Evolutionary conservation across 1,140 invertebrate species (phyloP).

Genomic region (Drosophila dunni): DNA sequence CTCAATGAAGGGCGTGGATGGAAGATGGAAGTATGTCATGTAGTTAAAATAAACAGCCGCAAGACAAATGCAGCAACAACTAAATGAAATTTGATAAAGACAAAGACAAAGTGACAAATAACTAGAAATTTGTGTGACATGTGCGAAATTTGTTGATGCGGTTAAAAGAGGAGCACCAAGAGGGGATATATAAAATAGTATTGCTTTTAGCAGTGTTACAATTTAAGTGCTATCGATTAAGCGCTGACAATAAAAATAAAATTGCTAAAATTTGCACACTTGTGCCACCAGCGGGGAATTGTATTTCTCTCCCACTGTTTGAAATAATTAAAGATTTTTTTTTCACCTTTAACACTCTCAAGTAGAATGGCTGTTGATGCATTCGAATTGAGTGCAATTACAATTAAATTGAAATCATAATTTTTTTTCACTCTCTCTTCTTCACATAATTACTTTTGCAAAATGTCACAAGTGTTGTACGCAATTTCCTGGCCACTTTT

Average conservation of each 20-base stretch:
- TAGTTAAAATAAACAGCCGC: conserved; percentile 31
- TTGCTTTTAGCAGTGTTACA: conserved; percentile 12
- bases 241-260: background rate
- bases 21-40: background rate
- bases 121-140: conserved; percentile 36
- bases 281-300: no score
- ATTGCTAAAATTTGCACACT: background rate
- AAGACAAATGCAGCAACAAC: conserved; percentile 25
- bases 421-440: conserved; percentile 8
- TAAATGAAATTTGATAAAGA: conserved; percentile 18
- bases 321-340: background rate
- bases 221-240: conserved; percentile 15
- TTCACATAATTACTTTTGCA: conserved; percentile 58
- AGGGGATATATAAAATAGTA: background rate
- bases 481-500: conserved; percentile 33
- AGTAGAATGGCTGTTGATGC: background rate
- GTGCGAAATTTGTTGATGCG: conserved; percentile 31
- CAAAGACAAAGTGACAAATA: conserved; percentile 31
- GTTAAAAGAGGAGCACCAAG: background rate
- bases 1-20: background rate
- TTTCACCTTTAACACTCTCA: background rate
- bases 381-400: conserved; percentile 30
- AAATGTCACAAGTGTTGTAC: conserved; percentile 53
- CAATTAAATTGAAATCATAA: conserved; percentile 40
- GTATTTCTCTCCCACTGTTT: background rate